Evolutionary conservation across 1,140 invertebrate species (phyloP), one percentile per base, ranked within the genome.

Genomic region (Nilaparvata lugens): DNA sequence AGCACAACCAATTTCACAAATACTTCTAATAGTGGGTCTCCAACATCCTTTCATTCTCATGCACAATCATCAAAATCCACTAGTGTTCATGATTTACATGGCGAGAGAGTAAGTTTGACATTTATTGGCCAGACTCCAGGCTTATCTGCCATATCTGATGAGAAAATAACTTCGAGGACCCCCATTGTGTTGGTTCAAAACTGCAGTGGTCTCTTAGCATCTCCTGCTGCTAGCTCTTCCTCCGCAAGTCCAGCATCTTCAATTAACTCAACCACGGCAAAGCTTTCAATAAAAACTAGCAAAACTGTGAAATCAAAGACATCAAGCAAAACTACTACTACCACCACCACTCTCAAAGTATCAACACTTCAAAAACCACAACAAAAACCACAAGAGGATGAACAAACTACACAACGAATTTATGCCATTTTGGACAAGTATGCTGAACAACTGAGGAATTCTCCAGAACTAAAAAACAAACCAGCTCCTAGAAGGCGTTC

Each of bases 341-440:
- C 81, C 0, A 79, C 81, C 54, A 75, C 82, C 25, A 75, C 77
- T 5, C 66, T 64, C 13, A 87, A 86, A 72, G 72, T 83, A 1
- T 81, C 83, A 23, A 80, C 82, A 4, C 79, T 85, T 14, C 80
- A 84, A 9, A 81, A 84, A 57, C 83, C 86, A 1, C 77, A 81
- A 60, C 87, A 87, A 65, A 89, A 89, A 70, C 84, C 86, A 2
- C 80, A 87, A 64, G 88, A 90, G 73, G 87, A 89, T 68, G 87
- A 89, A 70, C 85, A 89, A 68, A 89, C 87, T 0, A 86, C 86
- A 1, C 86, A 89, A 69, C 77, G 87, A 56, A 89, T 91, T 60
- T 82, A 89, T 60, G 87, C 87, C 56, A 91, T 91, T 67, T 71
- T 91, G 18, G 86, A 87, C 2, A 84, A 88, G 67, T 91, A 91